phyloP scores from a whole-genome alignment of 2,797 vertebrate species.

The Sorex maritimensis region DNA sequence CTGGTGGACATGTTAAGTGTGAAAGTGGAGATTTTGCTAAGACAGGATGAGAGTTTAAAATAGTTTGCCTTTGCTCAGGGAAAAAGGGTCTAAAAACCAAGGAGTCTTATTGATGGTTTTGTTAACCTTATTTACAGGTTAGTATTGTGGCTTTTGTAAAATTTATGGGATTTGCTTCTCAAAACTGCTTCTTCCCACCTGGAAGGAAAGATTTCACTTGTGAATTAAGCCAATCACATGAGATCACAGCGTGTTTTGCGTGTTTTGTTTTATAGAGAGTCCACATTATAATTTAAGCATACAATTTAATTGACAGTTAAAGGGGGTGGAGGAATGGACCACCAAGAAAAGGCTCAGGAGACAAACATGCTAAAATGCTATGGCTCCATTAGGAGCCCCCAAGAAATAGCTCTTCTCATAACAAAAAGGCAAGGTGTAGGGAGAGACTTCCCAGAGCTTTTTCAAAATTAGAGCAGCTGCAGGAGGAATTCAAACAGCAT shows the following conservation, averaged over 20 bases:
- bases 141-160: not conserved
- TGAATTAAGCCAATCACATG: not conserved
- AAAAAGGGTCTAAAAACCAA: conserved; percentile 16
- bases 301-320: not conserved
- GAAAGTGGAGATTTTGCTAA: conserved; percentile 43
- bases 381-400: too few relatives aligned
- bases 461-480: too few relatives aligned
- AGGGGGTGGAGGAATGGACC: too few relatives aligned
- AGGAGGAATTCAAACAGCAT: too few relatives aligned
- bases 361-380: too few relatives aligned
- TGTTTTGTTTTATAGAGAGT: not conserved
- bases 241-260: not conserved
- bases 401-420: too few relatives aligned
- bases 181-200: not conserved
- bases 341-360: not conserved
- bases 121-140: conserved; percentile 52
- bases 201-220: not conserved
- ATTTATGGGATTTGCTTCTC: not conserved
- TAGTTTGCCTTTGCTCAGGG: conserved; percentile 16
- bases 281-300: not conserved
- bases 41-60: conserved; percentile 42
- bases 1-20: not conserved
- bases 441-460: too few relatives aligned
- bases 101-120: not conserved
- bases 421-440: too few relatives aligned